phyloP scores from a whole-genome alignment of 2,888 invertebrate genomes.

The Caenorhabditis macrosperma region DNA sequence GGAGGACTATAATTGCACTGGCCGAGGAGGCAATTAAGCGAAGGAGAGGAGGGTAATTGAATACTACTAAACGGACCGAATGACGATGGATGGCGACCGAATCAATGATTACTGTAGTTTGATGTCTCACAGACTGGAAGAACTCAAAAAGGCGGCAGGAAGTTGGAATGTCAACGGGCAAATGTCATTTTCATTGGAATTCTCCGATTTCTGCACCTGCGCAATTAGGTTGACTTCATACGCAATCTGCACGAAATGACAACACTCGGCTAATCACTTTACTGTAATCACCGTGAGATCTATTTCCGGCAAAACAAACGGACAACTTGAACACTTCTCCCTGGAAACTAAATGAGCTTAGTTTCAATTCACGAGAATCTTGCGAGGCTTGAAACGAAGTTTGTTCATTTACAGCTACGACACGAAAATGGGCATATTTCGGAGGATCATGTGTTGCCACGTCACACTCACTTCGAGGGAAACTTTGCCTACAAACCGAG shows the following conservation, averaged over 20 bases:
- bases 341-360: too few species aligned
- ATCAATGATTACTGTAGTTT: slow-evolving; percentile 15
- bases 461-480: too few species aligned
- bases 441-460: too few species aligned
- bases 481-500: neutral
- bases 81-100: neutral
- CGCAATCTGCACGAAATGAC: neutral
- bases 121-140: slow-evolving; percentile 4
- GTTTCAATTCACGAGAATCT: too few species aligned
- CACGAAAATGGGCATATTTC: too few species aligned
- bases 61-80: neutral
- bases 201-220: neutral
- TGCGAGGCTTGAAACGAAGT: too few species aligned
- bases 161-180: neutral
- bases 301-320: too few species aligned
- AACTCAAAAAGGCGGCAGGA: neutral
- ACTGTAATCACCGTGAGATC: too few species aligned
- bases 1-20: slow-evolving; percentile 1
- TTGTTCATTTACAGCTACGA: too few species aligned
- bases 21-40: neutral
- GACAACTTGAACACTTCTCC: too few species aligned
- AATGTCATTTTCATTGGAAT: neutral
- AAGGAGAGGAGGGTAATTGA: neutral
- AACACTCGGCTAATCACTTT: too few species aligned
- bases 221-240: neutral